Base-by-base conservation (phyloP, 92 coral and sea anemone species). In the Paramuricea clavata region DNA sequence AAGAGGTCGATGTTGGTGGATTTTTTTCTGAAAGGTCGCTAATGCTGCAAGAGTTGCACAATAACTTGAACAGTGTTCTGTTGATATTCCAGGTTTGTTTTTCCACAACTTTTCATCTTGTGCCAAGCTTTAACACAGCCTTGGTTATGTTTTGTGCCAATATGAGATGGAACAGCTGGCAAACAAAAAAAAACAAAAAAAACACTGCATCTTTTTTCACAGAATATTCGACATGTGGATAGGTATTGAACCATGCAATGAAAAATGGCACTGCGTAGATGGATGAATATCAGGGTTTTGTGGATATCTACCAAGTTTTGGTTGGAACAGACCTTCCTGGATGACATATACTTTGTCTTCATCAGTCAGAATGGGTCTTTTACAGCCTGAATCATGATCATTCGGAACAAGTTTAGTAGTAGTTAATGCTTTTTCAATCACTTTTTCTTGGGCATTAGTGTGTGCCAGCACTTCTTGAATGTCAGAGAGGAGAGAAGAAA, bases 401-500 rank as follows among this genome's bases (percentile, higher is more conserved):
- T 12, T 71, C 13, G 77, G 49, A 71, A 5, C 47, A 71, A 71
- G 34, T 2, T 17, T 33, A 2, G 74, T 61, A 15, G 69, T 15
- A 61, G 69, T n/a, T 34, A 50, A 71, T 17, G 10, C 47, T 5
- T 71, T 12, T 39, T 71, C 27, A 6, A 17, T 12, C 49, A 71
- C 21, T 25, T 34, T 71, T 36, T 71, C 50, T 71, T 34, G 77
- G 50, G 52, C 49, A 71, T 33, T 25, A 34, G 10, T 17, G 25
- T 71, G 25, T 71, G 77, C 77, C 77, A 71, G 52, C 2, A 71
- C 77, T n/a, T 71, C 77, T 17, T 36, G 50, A 39, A 3, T 25
- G 27, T 75, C 60, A 7, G 60, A 75, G 17, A 75, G 81, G 81
- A 75, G 81, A 75, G 81, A 43, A n/a, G n/a, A n/a, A n/a, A n/a